A percentile compares a stretch with the other conserved stretches of the same genome.
These are phyloP conservation scores for Anas bahamensis DNA, from an alignment of 2,797 vertebrate species.

Conservation along the genomic window DNA sequence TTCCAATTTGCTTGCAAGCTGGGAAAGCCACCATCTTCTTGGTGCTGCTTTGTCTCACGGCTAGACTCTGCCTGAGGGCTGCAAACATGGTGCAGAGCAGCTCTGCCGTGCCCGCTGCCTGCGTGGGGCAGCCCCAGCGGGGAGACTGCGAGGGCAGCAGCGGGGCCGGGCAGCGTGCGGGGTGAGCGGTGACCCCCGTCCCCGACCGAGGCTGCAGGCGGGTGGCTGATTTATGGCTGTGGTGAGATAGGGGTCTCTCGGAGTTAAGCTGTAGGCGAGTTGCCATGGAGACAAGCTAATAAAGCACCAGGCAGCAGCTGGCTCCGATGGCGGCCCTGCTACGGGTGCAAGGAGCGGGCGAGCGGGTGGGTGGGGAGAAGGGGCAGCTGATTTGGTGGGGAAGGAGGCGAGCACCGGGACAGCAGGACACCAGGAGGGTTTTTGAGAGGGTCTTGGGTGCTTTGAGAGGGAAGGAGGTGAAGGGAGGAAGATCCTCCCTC, in stretches of 20 bases:
- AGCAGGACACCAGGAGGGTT: accelerated
- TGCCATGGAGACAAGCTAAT: conserved; percentile 72
- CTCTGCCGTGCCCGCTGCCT: background rate
- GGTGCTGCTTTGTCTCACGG: background rate
- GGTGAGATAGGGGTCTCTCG: conserved; percentile 35
- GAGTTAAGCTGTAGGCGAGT: conserved; percentile 56
- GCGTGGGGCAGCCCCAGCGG: background rate
- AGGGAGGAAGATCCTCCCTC: background rate
- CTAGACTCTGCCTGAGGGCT: background rate
- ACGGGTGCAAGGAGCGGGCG: background rate
- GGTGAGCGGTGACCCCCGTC: background rate
- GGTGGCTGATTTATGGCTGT: conserved; percentile 28
- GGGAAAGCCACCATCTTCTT: background rate
- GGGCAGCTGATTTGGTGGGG: background rate
- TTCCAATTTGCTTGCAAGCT: background rate
- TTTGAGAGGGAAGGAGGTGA: background rate
- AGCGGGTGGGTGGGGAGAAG: background rate
- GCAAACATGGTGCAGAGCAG: background rate
- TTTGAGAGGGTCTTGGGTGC: background rate
- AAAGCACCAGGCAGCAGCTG: conserved; percentile 27
- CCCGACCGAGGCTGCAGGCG: background rate
- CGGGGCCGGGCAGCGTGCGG: background rate
- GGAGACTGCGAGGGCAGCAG: background rate
- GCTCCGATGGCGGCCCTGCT: conserved; percentile 16
- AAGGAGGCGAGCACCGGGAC: background rate